Conservation (phyloP, 2,888 invertebrate genomes). For the Exocentrus adspersus region DNA sequence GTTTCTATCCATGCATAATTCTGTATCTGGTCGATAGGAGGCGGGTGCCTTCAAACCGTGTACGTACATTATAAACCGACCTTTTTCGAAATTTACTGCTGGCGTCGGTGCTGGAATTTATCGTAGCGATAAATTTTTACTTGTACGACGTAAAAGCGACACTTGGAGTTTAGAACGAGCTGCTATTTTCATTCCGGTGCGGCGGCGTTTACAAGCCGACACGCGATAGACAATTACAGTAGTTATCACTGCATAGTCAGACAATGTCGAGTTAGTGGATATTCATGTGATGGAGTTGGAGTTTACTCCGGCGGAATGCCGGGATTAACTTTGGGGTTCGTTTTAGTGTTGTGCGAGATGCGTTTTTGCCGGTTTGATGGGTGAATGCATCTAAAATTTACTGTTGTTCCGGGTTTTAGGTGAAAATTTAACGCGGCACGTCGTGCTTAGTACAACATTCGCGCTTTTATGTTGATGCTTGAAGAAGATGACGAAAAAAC, state of each 20-base stretch:
- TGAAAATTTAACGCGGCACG: too few species aligned
- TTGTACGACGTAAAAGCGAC: neutral
- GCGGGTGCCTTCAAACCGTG: too few species aligned
- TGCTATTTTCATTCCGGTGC: slow-evolving; percentile 1
- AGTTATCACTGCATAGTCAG: slow-evolving; percentile 1
- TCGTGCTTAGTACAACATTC: too few species aligned
- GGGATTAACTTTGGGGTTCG: neutral
- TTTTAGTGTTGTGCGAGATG: too few species aligned
- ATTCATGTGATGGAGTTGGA: neutral
- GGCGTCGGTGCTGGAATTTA: neutral
- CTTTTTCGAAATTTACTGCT: neutral
- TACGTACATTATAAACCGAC: neutral
- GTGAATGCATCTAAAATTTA: too few species aligned
- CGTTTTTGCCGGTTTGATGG: too few species aligned
- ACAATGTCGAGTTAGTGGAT: neutral
- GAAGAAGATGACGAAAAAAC: too few species aligned
- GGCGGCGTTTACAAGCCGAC: neutral
- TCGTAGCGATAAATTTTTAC: neutral
- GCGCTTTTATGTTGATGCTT: too few species aligned
- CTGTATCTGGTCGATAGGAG: too few species aligned
- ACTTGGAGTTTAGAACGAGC: neutral
- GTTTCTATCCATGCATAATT: too few species aligned
- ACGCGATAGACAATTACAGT: neutral
- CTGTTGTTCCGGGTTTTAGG: too few species aligned
- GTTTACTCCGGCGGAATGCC: neutral